Conservation (phyloP, 2,888 invertebrate species). For the Parasteatoda lunata region DNA sequence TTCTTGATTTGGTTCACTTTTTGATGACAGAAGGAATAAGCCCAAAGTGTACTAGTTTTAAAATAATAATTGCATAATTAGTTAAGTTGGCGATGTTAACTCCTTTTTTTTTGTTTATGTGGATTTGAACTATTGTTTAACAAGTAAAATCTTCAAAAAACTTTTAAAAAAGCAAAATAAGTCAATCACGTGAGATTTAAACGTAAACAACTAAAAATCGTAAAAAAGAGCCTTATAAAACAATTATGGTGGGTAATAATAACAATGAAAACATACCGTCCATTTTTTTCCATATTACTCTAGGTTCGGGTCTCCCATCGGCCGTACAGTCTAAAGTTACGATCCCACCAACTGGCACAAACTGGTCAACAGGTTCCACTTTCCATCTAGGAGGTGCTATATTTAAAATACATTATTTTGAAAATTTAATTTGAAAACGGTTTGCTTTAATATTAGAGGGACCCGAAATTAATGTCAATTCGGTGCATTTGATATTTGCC, state of each 20-base stretch:
- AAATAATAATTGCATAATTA: no score
- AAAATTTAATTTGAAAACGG: no score
- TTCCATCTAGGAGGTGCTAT: constrained; percentile 63
- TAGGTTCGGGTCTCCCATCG: constrained; percentile 65
- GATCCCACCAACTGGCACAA: constrained; percentile 47
- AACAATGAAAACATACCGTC: constrained; percentile 27
- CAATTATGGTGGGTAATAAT: no score
- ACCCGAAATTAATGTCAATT: no score
- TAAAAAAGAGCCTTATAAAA: background rate
- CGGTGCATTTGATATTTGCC: no score
- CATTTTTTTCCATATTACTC: constrained; percentile 66
- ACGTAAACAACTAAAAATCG: background rate
- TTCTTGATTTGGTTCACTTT: no score
- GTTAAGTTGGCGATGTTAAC: no score
- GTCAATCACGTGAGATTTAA: background rate
- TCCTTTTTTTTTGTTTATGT: no score
- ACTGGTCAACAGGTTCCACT: constrained; percentile 66
- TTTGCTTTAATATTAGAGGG: no score
- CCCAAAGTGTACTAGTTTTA: no score
- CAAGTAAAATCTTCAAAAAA: background rate
- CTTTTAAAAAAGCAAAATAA: background rate
- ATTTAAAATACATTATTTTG: background rate
- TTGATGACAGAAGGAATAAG: no score
- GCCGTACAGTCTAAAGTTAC: constrained; percentile 60
- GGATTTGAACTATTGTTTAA: no score